phyloP scores from a whole-genome alignment of 2,888 invertebrate genomes.

The Glyphotaelius pellucidus region DNA sequence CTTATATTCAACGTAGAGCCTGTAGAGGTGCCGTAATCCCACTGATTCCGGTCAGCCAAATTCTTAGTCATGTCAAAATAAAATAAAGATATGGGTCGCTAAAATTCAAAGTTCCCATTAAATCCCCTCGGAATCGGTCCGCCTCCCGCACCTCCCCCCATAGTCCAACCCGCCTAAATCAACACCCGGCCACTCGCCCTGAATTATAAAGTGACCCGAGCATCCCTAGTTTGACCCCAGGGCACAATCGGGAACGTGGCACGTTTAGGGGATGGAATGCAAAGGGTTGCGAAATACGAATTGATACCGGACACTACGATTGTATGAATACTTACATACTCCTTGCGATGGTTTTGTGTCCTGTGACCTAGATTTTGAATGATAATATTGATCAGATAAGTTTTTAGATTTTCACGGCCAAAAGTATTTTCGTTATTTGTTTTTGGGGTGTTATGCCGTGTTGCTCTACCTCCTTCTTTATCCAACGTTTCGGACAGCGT shows the following conservation, averaged over 20 bases:
- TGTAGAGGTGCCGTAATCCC: not conserved
- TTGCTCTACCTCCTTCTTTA: too few relatives aligned
- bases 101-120: not conserved
- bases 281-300: not conserved
- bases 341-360: not conserved
- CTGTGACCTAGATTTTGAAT: not conserved
- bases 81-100: not conserved
- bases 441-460: too few relatives aligned
- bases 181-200: constrained; percentile 38
- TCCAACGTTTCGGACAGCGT: too few relatives aligned
- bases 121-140: not conserved
- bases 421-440: too few relatives aligned
- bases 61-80: not conserved
- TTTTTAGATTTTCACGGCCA: too few relatives aligned
- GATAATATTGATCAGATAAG: not conserved
- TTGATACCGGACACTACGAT: not conserved
- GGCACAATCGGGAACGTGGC: constrained; percentile 21
- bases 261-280: constrained; percentile 5
- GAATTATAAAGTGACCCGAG: constrained; percentile 45
- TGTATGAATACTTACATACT: not conserved
- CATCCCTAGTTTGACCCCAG: constrained; percentile 15
- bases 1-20: not conserved
- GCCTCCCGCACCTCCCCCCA: not conserved
- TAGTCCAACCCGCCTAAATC: constrained; percentile 26
- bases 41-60: not conserved